Percentiles rank a stretch among this genome's conserved stretches.
phyloP scores from a whole-genome alignment of 1,140 invertebrate genomes.

The Arctopsyche grandis region DNA sequence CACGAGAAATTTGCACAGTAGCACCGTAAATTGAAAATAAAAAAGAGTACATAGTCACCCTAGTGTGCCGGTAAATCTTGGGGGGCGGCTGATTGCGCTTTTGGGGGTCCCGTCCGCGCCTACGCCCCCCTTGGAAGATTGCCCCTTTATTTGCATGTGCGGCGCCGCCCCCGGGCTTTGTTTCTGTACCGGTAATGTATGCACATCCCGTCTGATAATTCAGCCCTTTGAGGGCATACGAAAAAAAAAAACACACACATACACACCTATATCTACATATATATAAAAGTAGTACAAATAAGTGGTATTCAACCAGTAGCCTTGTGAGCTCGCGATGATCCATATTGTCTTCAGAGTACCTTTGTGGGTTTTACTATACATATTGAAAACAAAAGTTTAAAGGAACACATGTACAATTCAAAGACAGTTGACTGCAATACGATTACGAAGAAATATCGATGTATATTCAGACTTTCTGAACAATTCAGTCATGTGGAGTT shows the following conservation, averaged over 20 bases:
- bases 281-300: not conserved
- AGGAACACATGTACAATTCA: no score
- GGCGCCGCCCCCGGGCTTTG: constrained; percentile 30
- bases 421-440: no score
- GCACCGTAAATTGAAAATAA: not conserved
- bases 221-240: constrained; percentile 27
- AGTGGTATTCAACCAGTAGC: no score
- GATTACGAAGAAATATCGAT: no score
- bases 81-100: constrained; percentile 31
- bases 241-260: not conserved
- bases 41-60: not conserved
- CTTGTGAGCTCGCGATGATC: no score
- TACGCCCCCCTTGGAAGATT: constrained; percentile 29
- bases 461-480: no score
- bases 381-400: no score
- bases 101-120: constrained; percentile 15
- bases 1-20: no score
- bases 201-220: constrained; percentile 36
- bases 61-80: constrained; percentile 16
- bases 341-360: no score
- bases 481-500: no score
- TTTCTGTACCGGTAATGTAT: constrained; percentile 27
- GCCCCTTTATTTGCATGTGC: constrained; percentile 36
- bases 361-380: no score
- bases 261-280: not conserved